Evolutionary conservation across 2,888 invertebrate genomes (phyloP), one percentile per base, ranked within the genome.

Genomic region (Drosophila testacea): DNA sequence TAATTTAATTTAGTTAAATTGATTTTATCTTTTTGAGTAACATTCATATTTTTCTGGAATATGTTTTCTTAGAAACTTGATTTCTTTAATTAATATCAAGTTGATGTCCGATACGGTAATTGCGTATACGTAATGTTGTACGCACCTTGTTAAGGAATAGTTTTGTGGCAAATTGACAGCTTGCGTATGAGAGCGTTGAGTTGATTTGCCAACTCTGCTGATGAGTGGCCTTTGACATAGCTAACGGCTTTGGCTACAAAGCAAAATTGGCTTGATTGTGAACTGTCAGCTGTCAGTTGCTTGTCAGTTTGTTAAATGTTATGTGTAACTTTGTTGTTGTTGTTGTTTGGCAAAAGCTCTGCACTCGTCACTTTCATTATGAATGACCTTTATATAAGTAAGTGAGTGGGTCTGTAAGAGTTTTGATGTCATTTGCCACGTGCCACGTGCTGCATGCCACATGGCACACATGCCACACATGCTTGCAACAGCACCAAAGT

Each of bases 341-440:
- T 22, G 22, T 22, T 22, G 52, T 38, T 27, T 9, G 7, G 34
- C 50, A 38, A 46, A 46, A 16, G 38, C 28, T 63, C 41, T 63
- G 63, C 59, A 44, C 16, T 46, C 38, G 60, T 60, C 60, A 65
- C 61, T 60, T 65, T 65, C 60, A 61, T 60, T 65, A 52, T 27
- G 27, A 34, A 46, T 54, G 66, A 66, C 62, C 62, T 66, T 66
- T 47, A 34, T 13, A 30, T 22, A 22, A 16, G 16, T 22, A 22
- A 22, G 22, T 32, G 11, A 7, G 51, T 10, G 2, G 38, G 44
- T 32, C 38, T 32, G n/a, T 39, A 64, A 16, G 34, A 16, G 10
- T 30, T 13, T 47, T 13, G 42, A 10, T 46, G n/a, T 13, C 36
- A 27, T 56, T 13, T 39, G 54, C 27, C 42, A 42, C 38, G 10